These are phyloP conservation scores for Mionectes olivaceus DNA, from an alignment of 2,797 vertebrate species.

Conservation along the genomic window DNA sequence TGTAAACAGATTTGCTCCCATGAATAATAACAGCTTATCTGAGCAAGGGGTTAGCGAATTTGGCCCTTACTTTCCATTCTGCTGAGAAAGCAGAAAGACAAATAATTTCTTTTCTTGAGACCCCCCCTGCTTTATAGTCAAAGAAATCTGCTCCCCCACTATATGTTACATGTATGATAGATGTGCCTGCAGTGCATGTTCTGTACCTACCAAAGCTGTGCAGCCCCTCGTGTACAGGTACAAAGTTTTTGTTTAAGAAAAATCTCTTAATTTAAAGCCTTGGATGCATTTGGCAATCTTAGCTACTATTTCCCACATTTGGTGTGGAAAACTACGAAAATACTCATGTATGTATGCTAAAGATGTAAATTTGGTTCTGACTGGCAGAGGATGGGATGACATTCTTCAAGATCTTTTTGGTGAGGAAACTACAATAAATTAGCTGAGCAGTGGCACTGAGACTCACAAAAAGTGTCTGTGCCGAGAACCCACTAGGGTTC, in stretches of 20 bases:
- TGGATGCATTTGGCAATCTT: background rate
- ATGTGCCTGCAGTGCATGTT: background rate
- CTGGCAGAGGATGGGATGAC: background rate
- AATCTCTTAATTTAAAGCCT: background rate
- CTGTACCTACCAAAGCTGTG: background rate
- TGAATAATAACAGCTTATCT: conserved; percentile 3
- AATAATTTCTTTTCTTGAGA: background rate
- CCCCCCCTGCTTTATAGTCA: background rate
- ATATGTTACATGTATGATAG: background rate
- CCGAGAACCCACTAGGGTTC: background rate
- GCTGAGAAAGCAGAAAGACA: conserved; percentile 7
- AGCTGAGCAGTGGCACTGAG: background rate
- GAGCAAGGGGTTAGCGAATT: background rate
- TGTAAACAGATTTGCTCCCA: conserved; percentile 24
- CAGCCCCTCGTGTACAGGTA: background rate
- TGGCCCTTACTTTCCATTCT: background rate
- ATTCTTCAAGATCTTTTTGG: background rate
- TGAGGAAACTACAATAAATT: background rate
- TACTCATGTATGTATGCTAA: background rate
- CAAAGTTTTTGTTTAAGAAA: background rate
- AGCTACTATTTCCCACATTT: background rate
- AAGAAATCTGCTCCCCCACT: background rate
- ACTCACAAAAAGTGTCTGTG: background rate
- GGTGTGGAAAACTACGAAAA: background rate
- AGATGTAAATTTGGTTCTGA: background rate